These are phyloP conservation scores for Greenwoodochromis staneri DNA, from an alignment of 2,113 vertebrate species.

Conservation along the genomic window DNA sequence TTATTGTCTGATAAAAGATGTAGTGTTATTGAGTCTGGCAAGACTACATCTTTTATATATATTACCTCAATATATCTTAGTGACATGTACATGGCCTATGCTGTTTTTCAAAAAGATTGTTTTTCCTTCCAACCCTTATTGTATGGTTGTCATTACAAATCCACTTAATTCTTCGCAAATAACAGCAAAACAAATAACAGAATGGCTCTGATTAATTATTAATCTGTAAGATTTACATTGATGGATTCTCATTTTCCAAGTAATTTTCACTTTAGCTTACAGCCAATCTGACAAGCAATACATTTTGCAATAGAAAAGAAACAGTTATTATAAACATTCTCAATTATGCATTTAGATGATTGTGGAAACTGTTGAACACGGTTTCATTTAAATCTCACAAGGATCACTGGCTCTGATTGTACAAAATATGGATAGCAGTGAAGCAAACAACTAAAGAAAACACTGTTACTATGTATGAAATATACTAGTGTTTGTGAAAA, in stretches of 20 bases:
- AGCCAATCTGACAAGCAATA: neutral
- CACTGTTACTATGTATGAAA: neutral
- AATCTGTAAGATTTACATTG: neutral
- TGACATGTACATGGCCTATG: neutral
- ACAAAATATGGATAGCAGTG: neutral
- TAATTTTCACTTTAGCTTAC: neutral
- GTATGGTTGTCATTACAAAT: neutral
- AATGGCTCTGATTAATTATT: neutral
- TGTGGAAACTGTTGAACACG: neutral
- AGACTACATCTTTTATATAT: neutral
- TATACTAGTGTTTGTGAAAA: neutral
- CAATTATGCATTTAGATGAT: neutral
- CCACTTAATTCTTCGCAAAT: neutral
- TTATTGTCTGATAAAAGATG: neutral
- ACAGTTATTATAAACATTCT: neutral
- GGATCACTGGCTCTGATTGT: neutral
- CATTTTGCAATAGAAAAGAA: neutral
- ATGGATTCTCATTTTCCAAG: neutral
- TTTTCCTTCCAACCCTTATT: neutral
- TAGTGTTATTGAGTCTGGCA: neutral
- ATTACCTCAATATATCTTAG: neutral
- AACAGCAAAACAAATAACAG: neutral
- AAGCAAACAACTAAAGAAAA: neutral
- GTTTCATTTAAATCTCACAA: neutral
- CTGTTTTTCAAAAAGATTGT: neutral